Conservation (phyloP, 2,113 vertebrate species). For the Melanotaenia duboulayi region DNA sequence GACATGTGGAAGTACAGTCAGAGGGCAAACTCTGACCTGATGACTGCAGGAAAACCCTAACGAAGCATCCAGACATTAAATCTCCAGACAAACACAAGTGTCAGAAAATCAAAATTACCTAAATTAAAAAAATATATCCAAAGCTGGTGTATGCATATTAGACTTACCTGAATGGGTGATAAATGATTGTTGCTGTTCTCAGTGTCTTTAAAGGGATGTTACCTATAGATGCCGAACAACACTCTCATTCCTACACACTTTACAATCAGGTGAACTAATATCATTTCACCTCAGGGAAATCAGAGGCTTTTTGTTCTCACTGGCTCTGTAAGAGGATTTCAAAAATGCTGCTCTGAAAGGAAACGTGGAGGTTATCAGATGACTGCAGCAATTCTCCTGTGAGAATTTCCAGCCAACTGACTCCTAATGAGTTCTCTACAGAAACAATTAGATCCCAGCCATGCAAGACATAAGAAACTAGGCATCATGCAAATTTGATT, state of each 20-base stretch:
- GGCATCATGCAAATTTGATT: constrained; percentile 79
- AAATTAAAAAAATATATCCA: background rate
- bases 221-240: constrained; percentile 2
- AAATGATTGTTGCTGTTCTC: background rate
- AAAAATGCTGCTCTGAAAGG: constrained; percentile 60
- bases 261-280: constrained; percentile 49
- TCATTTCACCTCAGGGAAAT: constrained; percentile 70
- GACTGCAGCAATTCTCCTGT: constrained; percentile 63
- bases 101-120: background rate
- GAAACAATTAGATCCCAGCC: constrained; percentile 86
- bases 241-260: constrained; percentile 14
- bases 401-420: constrained; percentile 83
- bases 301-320: constrained; percentile 56
- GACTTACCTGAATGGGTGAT: background rate
- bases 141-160: background rate
- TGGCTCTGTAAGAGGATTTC: constrained; percentile 61
- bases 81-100: constrained; percentile 20
- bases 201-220: constrained; percentile 13
- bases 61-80: constrained; percentile 13
- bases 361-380: constrained; percentile 71
- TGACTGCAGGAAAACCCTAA: constrained; percentile 46
- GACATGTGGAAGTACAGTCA: constrained; percentile 79
- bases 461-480: constrained; percentile 77
- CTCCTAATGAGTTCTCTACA: constrained; percentile 87
- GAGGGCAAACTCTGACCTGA: constrained; percentile 80